Evolutionary conservation across 1,140 invertebrate genomes (phyloP), one percentile per base, ranked within the genome.

Genomic region (Brachionus asplanchnoidis): DNA sequence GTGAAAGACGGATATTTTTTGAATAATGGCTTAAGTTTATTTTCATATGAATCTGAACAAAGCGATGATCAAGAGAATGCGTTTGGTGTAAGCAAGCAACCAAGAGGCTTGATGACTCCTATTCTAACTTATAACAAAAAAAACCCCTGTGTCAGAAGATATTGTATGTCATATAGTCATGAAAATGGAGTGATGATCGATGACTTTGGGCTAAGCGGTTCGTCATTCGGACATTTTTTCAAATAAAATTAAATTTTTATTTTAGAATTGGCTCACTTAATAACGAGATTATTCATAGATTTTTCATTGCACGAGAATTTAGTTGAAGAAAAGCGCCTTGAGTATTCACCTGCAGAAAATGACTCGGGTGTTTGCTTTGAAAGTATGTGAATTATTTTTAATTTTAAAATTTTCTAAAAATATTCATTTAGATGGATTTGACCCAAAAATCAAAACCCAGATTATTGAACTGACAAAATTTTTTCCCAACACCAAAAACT

Each of bases 91-190:
- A 36, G 17, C 44, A 82, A 82, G 53, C 79, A 82, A 26, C 79
- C 79, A 26, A 60, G 79, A 65, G 79, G 53, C 12, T 17, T 68
- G 12, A 82, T 82, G 79, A 65, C 79, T 36, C 79, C 79, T 32
- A 60, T 82, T 65, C 28, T 82, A 36, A 82, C 65, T 42, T 82
- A 65, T 65, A 65, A 60, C 20, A 44, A 60, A 42, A 68, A 82
- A 82, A 82, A 46, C 40, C 79, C 79, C n/a, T 82, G 79, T 14
- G 53, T 82, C n/a, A 44, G 53, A 65, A 60, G 79, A 65, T 82
- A 36, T 17, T n/a, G 50, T 44, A 66, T 82, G 14, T 77, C 73
- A 14, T 77, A 77, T 32, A 77, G 73, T 32, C 73, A 77, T 77
- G 42, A 26, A 60, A 60, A 50, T 77, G 42, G 20, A 9, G 17